Percentiles rank a stretch among this genome's conserved stretches.
These are phyloP conservation scores for Cephonodes hylas DNA, from an alignment of 2,888 invertebrate species.

Conservation along the genomic window DNA sequence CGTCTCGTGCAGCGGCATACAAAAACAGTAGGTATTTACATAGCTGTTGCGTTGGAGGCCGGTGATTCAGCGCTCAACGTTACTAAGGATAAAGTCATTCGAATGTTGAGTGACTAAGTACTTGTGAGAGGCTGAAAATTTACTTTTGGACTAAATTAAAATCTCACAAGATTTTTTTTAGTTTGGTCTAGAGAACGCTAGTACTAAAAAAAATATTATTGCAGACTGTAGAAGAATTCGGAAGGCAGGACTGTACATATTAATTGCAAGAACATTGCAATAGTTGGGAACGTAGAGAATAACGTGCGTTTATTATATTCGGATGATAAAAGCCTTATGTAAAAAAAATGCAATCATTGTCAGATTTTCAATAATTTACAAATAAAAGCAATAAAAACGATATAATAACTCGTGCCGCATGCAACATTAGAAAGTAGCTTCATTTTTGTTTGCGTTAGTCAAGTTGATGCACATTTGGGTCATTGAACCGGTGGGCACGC, in stretches of 20 bases:
- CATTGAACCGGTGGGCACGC: constrained; percentile 43
- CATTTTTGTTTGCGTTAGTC: constrained; percentile 59
- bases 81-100: background rate
- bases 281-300: too few relatives aligned
- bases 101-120: background rate
- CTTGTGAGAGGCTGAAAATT: background rate
- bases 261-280: too few relatives aligned
- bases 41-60: background rate
- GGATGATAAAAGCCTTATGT: too few relatives aligned
- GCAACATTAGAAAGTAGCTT: constrained; percentile 72
- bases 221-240: too few relatives aligned
- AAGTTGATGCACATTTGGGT: constrained; percentile 69
- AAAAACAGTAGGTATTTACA: constrained; percentile 9
- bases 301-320: too few relatives aligned
- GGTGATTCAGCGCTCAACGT: constrained; percentile 7
- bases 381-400: constrained; percentile 21
- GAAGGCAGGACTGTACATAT: too few relatives aligned
- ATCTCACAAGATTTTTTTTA: too few relatives aligned
- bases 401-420: constrained; percentile 51
- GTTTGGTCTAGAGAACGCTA: too few relatives aligned
- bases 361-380: background rate
- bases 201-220: too few relatives aligned
- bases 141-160: too few relatives aligned
- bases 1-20: background rate
- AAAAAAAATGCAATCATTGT: background rate